A percentile compares a stretch with the other conserved stretches of the same genome.
phyloP scores from a whole-genome alignment of 2,797 vertebrate species.

The Chloroceryle inda region DNA sequence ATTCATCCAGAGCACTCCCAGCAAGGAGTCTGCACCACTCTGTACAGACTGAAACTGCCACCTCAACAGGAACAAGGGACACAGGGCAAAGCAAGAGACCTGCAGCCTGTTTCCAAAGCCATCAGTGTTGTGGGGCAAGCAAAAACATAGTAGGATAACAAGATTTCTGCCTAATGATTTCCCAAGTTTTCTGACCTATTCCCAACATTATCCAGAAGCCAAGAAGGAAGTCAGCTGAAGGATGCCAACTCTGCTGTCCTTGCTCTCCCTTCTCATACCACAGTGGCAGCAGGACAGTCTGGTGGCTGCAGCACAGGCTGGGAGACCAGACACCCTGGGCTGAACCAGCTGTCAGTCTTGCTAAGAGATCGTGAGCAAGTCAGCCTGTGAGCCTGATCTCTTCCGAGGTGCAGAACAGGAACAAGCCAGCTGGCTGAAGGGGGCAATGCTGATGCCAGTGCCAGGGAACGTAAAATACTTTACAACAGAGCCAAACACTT shows the following conservation, averaged over 20 bases:
- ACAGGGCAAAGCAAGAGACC: neutral
- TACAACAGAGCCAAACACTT: neutral
- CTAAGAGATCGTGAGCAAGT: neutral
- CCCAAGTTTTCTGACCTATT: neutral
- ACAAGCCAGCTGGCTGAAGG: too few species aligned
- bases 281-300: neutral
- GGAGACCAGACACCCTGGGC: neutral
- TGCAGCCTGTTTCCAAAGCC: neutral
- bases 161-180: neutral
- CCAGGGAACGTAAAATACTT: neutral
- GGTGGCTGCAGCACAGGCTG: neutral
- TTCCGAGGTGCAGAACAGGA: too few species aligned
- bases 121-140: neutral
- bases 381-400: neutral
- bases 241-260: neutral
- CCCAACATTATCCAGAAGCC: neutral
- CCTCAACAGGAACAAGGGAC: neutral
- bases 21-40: neutral
- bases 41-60: neutral
- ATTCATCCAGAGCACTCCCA: neutral
- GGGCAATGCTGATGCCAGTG: neutral
- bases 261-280: too few species aligned
- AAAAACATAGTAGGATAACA: neutral
- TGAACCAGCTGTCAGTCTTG: neutral
- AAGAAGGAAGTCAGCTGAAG: neutral